Conservation (phyloP, 2,888 invertebrate species). For the Drosophila subsilvestris region DNA sequence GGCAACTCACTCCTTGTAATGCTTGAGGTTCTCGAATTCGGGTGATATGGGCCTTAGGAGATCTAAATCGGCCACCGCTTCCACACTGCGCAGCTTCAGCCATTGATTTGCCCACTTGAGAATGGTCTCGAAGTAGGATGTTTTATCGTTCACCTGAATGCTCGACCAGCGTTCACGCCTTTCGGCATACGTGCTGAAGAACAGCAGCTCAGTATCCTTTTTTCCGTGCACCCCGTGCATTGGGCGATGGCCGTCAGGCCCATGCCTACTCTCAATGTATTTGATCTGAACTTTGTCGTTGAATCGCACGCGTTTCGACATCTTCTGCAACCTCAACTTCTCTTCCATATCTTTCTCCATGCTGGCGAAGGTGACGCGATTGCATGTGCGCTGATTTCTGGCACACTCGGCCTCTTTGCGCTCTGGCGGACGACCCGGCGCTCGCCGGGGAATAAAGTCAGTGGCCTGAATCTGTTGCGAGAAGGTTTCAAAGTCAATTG, state of each 20-base stretch:
- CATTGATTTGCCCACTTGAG: slow-evolving; percentile 88
- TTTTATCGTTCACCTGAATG: slow-evolving; percentile 82
- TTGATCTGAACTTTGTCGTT: slow-evolving; percentile 63
- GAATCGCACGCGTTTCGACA: slow-evolving; percentile 68
- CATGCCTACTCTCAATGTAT: slow-evolving; percentile 66
- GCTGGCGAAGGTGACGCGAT: slow-evolving; percentile 71
- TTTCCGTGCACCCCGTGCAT: slow-evolving; percentile 18
- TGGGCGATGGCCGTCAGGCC: slow-evolving; percentile 48
- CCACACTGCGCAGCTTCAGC: slow-evolving; percentile 86
- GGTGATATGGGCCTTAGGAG: slow-evolving; percentile 85
- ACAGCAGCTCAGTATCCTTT: slow-evolving; percentile 53
- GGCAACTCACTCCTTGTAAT: slow-evolving; percentile 86
- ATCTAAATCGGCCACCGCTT: slow-evolving; percentile 85
- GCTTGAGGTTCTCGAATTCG: slow-evolving; percentile 85
- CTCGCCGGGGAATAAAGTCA: slow-evolving; percentile 30
- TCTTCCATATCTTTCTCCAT: slow-evolving; percentile 65
- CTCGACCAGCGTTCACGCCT: slow-evolving; percentile 61
- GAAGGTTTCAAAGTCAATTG: slow-evolving; percentile 45
- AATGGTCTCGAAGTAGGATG: slow-evolving; percentile 85
- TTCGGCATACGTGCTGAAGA: slow-evolving; percentile 57
- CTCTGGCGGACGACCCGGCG: slow-evolving; percentile 29
- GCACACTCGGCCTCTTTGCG: slow-evolving; percentile 52
- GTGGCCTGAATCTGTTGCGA: slow-evolving; percentile 50
- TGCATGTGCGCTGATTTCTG: slow-evolving; percentile 49
- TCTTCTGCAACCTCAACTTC: slow-evolving; percentile 19